phyloP scores from a whole-genome alignment of 2,888 invertebrate genomes.

The Gymnocheta viridis region DNA sequence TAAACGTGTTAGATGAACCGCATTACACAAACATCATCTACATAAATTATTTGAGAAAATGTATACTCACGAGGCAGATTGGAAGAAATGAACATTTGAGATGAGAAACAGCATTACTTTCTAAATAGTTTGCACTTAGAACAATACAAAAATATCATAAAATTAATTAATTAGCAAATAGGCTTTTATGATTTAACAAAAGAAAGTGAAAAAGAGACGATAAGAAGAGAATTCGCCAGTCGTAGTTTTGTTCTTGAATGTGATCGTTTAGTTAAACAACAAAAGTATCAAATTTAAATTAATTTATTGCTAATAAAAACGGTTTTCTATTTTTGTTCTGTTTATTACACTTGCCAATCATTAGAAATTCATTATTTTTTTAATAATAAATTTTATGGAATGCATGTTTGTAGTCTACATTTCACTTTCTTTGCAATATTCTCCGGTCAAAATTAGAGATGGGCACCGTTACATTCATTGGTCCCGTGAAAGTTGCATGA shows the following conservation, averaged over 20 bases:
- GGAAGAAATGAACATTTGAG: too few species aligned
- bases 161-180: constrained; percentile 34
- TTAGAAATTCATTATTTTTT: neutral
- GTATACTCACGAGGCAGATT: neutral
- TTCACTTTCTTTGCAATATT: too few species aligned
- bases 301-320: constrained; percentile 11
- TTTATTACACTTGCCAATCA: neutral
- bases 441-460: too few species aligned
- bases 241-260: neutral
- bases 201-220: neutral
- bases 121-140: neutral
- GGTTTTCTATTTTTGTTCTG: too few species aligned
- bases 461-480: too few species aligned
- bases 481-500: too few species aligned
- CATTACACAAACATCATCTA: neutral
- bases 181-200: constrained; percentile 30
- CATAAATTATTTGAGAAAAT: neutral
- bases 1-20: too few species aligned
- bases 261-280: neutral
- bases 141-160: neutral
- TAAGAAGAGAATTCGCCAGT: neutral
- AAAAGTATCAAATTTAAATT: constrained; percentile 27
- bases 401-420: too few species aligned
- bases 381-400: neutral
- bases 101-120: neutral